Evolutionary conservation across 1,140 invertebrate species (phyloP).

Genomic region (Lordiphosa stackelbergi): DNA sequence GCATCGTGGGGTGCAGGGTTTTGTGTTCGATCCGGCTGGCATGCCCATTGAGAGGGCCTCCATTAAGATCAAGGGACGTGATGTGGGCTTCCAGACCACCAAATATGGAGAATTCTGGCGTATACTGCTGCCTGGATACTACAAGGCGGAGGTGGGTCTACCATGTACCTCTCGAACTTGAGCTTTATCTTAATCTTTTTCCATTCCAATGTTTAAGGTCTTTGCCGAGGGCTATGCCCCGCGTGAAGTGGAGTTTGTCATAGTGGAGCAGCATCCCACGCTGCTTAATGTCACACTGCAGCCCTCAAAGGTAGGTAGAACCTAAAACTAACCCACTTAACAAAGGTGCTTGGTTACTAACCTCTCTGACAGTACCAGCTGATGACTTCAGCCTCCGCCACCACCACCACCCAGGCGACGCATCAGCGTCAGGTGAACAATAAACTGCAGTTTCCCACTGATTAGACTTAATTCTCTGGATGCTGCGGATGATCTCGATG

Average conservation of each 20-base stretch:
- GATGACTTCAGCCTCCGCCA: neutral
- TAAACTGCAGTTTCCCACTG: slow-evolving; percentile 43
- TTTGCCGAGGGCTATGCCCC: slow-evolving; percentile 90
- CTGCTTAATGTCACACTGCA: slow-evolving; percentile 89
- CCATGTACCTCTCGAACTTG: too few relatives aligned
- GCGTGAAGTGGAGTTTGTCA: slow-evolving; percentile 89
- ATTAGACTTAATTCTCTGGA: slow-evolving; percentile 26
- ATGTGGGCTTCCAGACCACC: slow-evolving; percentile 92
- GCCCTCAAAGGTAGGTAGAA: slow-evolving; percentile 84
- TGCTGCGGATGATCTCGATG: neutral
- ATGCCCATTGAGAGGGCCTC: slow-evolving; percentile 89
- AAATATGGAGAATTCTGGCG: slow-evolving; percentile 97
- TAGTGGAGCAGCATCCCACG: slow-evolving; percentile 90
- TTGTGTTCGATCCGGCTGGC: slow-evolving; percentile 89
- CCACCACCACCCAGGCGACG: slow-evolving; percentile 14
- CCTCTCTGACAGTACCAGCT: slow-evolving; percentile 29
- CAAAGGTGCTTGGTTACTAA: neutral
- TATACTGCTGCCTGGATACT: slow-evolving; percentile 89
- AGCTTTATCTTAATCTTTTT: neutral
- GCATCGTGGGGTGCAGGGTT: slow-evolving; percentile 89
- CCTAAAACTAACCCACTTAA: neutral
- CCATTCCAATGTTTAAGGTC: slow-evolving; percentile 79
- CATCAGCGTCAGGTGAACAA: slow-evolving; percentile 15
- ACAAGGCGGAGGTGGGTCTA: slow-evolving; percentile 86
- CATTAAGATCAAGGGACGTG: slow-evolving; percentile 89